Percentiles rank a stretch among this genome's conserved stretches.
These are phyloP conservation scores for Ditula angustiorana DNA, from an alignment of 2,888 invertebrate species.

Conservation along the genomic window DNA sequence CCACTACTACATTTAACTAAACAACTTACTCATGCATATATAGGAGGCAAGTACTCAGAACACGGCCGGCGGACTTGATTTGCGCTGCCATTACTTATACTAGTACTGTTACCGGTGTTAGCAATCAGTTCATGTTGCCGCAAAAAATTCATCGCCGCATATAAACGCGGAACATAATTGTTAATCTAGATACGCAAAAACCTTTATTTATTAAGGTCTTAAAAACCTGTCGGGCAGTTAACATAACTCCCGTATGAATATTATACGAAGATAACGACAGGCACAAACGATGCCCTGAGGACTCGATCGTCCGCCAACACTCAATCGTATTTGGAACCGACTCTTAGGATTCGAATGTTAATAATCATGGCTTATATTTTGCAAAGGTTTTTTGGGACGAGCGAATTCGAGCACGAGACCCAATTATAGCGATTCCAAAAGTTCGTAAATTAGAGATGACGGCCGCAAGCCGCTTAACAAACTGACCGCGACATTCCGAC, in stretches of 20 bases:
- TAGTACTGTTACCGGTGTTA: slow-evolving; percentile 12
- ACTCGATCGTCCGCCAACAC: slow-evolving; percentile 34
- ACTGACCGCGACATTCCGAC: slow-evolving; percentile 55
- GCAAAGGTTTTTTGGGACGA: slow-evolving; percentile 55
- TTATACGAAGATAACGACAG: slow-evolving; percentile 41
- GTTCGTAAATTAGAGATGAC: slow-evolving; percentile 66
- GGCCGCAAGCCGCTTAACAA: slow-evolving; percentile 47
- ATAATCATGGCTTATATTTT: slow-evolving; percentile 35
- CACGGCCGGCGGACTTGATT: slow-evolving; percentile 27
- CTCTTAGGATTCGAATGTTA: slow-evolving; percentile 25
- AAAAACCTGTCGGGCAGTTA: slow-evolving; percentile 33
- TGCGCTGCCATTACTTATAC: slow-evolving; percentile 16
- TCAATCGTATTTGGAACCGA: slow-evolving; percentile 21
- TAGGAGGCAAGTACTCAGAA: slow-evolving; percentile 29
- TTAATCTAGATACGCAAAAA: slow-evolving; percentile 21
- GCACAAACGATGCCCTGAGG: slow-evolving; percentile 52
- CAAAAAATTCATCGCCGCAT: slow-evolving; percentile 24
- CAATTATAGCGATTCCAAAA: slow-evolving; percentile 56
- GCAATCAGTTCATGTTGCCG: slow-evolving; percentile 11
- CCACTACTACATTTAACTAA: slow-evolving; percentile 40
- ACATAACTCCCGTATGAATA: slow-evolving; percentile 42
- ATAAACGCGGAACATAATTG: slow-evolving; percentile 25
- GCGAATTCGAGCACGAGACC: slow-evolving; percentile 41
- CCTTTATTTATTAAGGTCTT: slow-evolving; percentile 24
- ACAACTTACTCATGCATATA: slow-evolving; percentile 37